These are phyloP conservation scores for Tolmerus cingulatus DNA, from an alignment of 2,888 invertebrate species.

Conservation along the genomic window DNA sequence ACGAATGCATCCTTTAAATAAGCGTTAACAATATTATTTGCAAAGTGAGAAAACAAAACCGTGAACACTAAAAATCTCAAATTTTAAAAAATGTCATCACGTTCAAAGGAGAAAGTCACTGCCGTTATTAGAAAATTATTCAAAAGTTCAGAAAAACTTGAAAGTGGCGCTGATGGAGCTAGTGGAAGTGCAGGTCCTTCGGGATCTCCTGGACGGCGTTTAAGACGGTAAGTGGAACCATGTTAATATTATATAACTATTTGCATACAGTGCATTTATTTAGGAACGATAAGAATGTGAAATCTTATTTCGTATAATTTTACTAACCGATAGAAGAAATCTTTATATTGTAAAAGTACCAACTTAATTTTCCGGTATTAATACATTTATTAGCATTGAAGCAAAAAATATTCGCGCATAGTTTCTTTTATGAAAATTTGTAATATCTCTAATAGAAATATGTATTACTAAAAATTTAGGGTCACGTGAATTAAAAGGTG, in stretches of 20 bases:
- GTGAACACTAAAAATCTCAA: conserved; percentile 55
- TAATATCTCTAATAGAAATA: too few relatives aligned
- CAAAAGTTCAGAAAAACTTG: conserved; percentile 74
- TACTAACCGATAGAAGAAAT: too few relatives aligned
- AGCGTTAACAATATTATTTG: background rate
- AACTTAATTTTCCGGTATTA: too few relatives aligned
- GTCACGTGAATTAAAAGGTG: too few relatives aligned
- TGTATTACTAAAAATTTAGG: too few relatives aligned
- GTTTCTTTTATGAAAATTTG: too few relatives aligned
- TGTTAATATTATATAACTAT: background rate
- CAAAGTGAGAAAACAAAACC: background rate
- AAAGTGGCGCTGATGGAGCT: conserved; percentile 67
- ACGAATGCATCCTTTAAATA: background rate
- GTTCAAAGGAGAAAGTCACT: conserved; percentile 83
- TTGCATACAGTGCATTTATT: too few relatives aligned
- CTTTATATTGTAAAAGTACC: too few relatives aligned
- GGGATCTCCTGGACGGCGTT: conserved; percentile 69
- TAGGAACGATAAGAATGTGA: too few relatives aligned
- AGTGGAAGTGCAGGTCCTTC: conserved; percentile 63
- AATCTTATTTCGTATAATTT: too few relatives aligned
- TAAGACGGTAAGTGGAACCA: conserved; percentile 50
- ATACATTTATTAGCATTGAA: too few relatives aligned
- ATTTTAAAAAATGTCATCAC: conserved; percentile 71
- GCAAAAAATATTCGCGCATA: too few relatives aligned
- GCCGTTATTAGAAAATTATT: conserved; percentile 82